These are phyloP conservation scores for Chloroceryle aenea DNA, from an alignment of 2,113 vertebrate species.

Conservation along the genomic window DNA sequence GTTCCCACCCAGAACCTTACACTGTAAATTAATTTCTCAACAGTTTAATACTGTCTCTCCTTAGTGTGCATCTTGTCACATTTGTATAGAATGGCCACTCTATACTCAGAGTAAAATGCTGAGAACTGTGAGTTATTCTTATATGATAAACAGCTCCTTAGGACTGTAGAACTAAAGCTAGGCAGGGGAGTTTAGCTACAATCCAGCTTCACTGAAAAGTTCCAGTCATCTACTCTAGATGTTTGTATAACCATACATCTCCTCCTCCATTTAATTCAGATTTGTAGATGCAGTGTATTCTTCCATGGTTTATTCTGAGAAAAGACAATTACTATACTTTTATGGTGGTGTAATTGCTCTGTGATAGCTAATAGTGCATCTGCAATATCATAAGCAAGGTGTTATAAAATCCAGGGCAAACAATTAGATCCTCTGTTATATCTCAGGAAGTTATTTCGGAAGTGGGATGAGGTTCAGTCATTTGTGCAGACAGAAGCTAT, in stretches of 20 bases:
- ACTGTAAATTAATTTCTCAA: neutral
- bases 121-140: neutral
- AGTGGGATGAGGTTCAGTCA: conserved; percentile 6
- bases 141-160: neutral
- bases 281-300: conserved; percentile 24
- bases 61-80: neutral
- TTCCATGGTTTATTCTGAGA: conserved; percentile 5
- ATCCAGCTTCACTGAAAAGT: neutral
- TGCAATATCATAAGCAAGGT: neutral
- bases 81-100: neutral
- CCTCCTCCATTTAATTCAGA: neutral
- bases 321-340: neutral
- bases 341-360: conserved; percentile 6
- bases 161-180: neutral
- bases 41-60: neutral
- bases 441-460: conserved; percentile 1
- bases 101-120: neutral
- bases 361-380: conserved; percentile 37
- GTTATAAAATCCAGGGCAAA: conserved; percentile 20
- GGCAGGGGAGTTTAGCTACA: neutral
- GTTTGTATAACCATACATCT: neutral
- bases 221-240: neutral
- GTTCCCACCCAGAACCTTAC: neutral
- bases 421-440: neutral
- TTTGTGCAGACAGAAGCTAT: neutral